Base-by-base conservation (phyloP, 2,888 invertebrate genomes). In the Drosophila formosana region DNA sequence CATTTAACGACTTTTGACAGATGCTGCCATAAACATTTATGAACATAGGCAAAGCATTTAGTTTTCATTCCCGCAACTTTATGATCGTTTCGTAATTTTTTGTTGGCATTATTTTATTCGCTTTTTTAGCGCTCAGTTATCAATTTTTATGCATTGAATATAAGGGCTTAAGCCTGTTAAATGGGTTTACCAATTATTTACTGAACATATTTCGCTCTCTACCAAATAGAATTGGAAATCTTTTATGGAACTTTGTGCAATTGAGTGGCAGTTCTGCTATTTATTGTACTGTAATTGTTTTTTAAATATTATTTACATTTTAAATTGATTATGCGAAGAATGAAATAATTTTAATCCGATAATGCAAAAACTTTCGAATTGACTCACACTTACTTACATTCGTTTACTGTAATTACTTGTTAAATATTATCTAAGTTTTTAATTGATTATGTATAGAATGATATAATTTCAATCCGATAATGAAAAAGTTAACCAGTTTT, bases 1-100 rank as follows among this genome's bases (percentile, higher is more conserved):
- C 43, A 80, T 72, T 85, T 66, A 82, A 67, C 79, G 72, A 75
- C 64, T 55, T 30, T 58, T 74, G 66, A 60, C 70, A 79, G 61
- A 60, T 68, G 47, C 50, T 53, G 23, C 61, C 51, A 64, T 52
- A 65, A 64, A 74, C 56, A 71, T 68, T 71, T 55, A 41, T 72
- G 41, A 26, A 56, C 62, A 72, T 61, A 52, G 64, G 65, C 72
- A 65, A 69, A 66, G 39, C 63, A 76, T 77, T 75, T 68, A 49
- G 70, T 74, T 78, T 65, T 75, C 49, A 62, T 55, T 66, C 51
- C 4, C 18, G 32, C 28, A 32, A 49, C 49, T 49, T 49, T 49
- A 32, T 32, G 18, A 34, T 34, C 11, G 4, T 56, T 43, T 43
- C 28, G 5, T 50, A 5, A 9, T 34, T 41, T 47, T 45, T 18